A percentile compares a stretch with the other conserved stretches of the same genome.
Evolutionary conservation across 2,888 invertebrate species (phyloP).

Genomic region (Deladenus siricidicola): DNA sequence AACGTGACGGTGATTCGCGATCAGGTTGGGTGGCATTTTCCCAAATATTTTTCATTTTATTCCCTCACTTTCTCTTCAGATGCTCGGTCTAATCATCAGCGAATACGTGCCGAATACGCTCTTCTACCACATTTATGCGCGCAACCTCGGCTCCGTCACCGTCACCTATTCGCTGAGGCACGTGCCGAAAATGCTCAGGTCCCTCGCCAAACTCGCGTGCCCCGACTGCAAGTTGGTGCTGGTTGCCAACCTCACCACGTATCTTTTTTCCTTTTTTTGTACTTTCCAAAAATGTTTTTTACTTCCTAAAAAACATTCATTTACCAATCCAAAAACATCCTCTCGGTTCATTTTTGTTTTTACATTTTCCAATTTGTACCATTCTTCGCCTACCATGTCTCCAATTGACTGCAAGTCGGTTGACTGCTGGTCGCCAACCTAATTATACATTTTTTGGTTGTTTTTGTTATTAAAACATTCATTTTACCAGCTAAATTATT

Average conservation of each 20-base stretch:
- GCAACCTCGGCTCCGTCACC: slow-evolving; percentile 33
- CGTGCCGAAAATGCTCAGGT: slow-evolving; percentile 40
- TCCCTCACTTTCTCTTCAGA: slow-evolving; percentile 24
- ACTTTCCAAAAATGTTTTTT: too few relatives aligned
- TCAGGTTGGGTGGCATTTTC: slow-evolving; percentile 18
- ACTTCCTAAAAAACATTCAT: too few relatives aligned
- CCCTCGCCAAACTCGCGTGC: slow-evolving; percentile 42
- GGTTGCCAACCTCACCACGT: slow-evolving; percentile 42
- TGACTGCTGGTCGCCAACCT: too few relatives aligned
- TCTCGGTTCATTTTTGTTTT: too few relatives aligned
- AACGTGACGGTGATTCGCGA: slow-evolving; percentile 30
- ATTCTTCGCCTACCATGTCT: too few relatives aligned
- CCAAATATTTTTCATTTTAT: background rate
- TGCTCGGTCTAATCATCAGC: slow-evolving; percentile 46
- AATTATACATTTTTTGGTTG: too few relatives aligned
- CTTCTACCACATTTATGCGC: slow-evolving; percentile 44
- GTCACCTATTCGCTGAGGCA: slow-evolving; percentile 26
- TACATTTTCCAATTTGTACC: too few relatives aligned
- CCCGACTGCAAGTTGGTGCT: slow-evolving; percentile 45
- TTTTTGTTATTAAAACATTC: too few relatives aligned
- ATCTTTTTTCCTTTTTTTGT: too few relatives aligned
- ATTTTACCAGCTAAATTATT: too few relatives aligned
- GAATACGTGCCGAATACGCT: slow-evolving; percentile 47
- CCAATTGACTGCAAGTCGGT: too few relatives aligned
- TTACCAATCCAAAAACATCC: too few relatives aligned